Percentiles rank a stretch among this genome's conserved stretches.
These are phyloP conservation scores for Pseudomugil gertrudae DNA, from an alignment of 2,797 vertebrate genomes.

Conservation along the genomic window DNA sequence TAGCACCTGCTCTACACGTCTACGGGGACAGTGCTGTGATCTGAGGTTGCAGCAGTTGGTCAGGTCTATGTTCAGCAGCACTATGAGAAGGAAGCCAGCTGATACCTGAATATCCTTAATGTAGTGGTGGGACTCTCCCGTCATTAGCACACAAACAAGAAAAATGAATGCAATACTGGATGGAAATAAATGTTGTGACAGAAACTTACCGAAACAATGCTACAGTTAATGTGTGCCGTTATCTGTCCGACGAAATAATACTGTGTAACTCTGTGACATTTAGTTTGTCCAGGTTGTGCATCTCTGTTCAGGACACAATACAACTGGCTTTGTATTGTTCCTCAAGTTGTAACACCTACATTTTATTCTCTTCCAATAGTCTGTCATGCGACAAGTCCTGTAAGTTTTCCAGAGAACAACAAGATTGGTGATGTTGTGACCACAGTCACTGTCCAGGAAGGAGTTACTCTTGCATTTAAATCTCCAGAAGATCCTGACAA, in stretches of 20 bases:
- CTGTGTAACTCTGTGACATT: too few relatives aligned
- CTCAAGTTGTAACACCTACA: not conserved
- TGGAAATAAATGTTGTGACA: not conserved
- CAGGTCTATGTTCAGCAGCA: too few relatives aligned
- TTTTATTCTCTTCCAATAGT: conserved; percentile 36
- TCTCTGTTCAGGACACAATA: not conserved
- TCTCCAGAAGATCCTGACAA: accelerated
- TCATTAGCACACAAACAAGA: not conserved
- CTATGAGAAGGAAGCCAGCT: too few relatives aligned
- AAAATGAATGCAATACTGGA: not conserved
- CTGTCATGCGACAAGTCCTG: accelerated
- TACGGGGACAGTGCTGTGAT: too few relatives aligned
- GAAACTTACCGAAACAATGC: not conserved
- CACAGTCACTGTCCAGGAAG: accelerated
- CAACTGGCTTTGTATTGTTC: not conserved
- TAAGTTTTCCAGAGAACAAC: conserved; percentile 58
- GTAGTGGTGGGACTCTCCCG: too few relatives aligned
- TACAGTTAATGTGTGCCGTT: too few relatives aligned
- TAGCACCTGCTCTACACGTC: too few relatives aligned
- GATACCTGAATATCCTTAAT: too few relatives aligned
- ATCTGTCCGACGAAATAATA: too few relatives aligned
- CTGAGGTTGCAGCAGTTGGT: too few relatives aligned
- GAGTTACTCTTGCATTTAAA: not conserved
- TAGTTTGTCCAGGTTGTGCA: too few relatives aligned
- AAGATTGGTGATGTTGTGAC: accelerated